Evolutionary conservation across 2,113 vertebrate species (phyloP), one percentile per base, ranked within the genome.

Genomic region (Onychorhynchus coronatus): DNA sequence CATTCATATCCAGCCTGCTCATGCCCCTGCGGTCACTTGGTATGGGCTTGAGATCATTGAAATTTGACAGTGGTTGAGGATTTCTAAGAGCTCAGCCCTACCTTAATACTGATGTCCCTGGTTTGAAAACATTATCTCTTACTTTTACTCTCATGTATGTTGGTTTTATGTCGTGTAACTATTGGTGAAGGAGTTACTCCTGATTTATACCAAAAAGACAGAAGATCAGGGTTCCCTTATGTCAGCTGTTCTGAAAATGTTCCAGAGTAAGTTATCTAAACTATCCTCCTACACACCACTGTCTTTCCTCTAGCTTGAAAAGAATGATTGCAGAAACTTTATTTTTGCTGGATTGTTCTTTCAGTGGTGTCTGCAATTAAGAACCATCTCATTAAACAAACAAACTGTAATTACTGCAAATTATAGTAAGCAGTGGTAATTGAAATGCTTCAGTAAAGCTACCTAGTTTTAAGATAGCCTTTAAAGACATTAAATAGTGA

Each of bases 371-470:
- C 97, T 98, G 96, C 98, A 98, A 97, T 98, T 98, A 98, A 97
- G 95, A 96, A 87, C 88, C 63, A 96, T 95, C 93, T 98, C 83
- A 92, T 97, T 98, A 96, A 98, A 97, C 97, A 97, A 98, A 97
- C 95, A 97, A 98, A 97, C 95, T 97, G 71, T 97, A 98, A 98
- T 98, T 98, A 97, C 93, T 96, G 91, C 88, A 98, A 98, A 98
- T 98, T 98, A 89, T 97, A 89, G 94, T 97, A 97, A 98, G 96
- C 93, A 95, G 85, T 81, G 86, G 91, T 96, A 98, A 98, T 95
- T 97, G 88, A 97, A 96, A 97, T 35, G 73, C 86, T 97, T 97
- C 74, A 71, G 85, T 95, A 96, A 97, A 97, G 88, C 85, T 94
- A 91, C 81, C 78, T 97, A 93, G 89, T 74, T 97, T 96, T 95